These are phyloP conservation scores for Dendrocopos noguchii DNA, from an alignment of 2,113 vertebrate species.

Conservation along the genomic window DNA sequence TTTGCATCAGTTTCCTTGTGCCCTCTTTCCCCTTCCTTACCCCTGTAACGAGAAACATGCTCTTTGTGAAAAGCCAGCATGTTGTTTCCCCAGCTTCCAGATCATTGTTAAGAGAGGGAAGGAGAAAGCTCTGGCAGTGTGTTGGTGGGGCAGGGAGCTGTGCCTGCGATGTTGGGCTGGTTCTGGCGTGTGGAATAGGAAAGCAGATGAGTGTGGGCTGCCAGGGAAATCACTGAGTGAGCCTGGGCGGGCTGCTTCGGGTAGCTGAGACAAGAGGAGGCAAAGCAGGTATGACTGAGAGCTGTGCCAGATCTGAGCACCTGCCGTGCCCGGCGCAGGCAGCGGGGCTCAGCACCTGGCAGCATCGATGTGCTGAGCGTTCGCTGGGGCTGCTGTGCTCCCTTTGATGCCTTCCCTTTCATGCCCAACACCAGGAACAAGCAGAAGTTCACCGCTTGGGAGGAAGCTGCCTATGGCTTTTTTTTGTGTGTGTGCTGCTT, in stretches of 20 bases:
- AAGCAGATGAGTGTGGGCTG: slow-evolving; percentile 37
- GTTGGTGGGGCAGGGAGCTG: slow-evolving; percentile 9
- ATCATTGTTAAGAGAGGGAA: neutral
- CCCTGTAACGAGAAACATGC: neutral
- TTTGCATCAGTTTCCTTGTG: neutral
- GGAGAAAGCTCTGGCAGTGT: neutral
- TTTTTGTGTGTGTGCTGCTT: neutral
- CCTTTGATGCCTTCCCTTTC: slow-evolving; percentile 47
- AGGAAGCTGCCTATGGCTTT: slow-evolving; percentile 27
- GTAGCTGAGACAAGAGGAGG: slow-evolving; percentile 33
- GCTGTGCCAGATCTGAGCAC: slow-evolving; percentile 39
- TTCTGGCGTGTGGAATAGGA: neutral
- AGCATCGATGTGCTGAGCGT: neutral
- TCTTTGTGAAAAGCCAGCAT: neutral
- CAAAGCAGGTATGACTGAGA: slow-evolving; percentile 50
- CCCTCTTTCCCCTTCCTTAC: neutral
- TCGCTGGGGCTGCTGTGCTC: neutral
- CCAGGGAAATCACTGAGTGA: slow-evolving; percentile 36
- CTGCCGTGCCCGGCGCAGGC: neutral
- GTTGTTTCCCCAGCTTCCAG: slow-evolving; percentile 2
- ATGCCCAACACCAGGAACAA: slow-evolving; percentile 30
- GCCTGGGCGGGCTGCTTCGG: slow-evolving; percentile 30
- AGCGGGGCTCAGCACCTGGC: neutral
- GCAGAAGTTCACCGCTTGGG: slow-evolving; percentile 51
- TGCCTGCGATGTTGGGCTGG: neutral